Evolutionary conservation across 2,113 vertebrate genomes (phyloP).

Genomic region (Rallus limicola): DNA sequence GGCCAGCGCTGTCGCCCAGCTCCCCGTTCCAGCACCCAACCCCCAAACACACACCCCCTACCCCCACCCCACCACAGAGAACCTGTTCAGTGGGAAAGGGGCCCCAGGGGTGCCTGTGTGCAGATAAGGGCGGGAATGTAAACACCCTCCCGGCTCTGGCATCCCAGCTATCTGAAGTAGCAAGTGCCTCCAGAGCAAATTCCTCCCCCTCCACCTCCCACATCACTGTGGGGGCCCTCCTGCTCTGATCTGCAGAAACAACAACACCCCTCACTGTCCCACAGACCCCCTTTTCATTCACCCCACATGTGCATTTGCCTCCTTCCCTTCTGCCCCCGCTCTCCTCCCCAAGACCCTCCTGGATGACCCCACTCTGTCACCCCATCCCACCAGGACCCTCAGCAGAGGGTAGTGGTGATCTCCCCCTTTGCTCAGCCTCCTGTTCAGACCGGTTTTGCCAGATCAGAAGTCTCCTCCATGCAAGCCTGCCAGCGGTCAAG

Average conservation of each 20-base stretch:
- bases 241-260: background rate
- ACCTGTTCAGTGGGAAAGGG: slow-evolving; percentile 37
- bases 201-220: background rate
- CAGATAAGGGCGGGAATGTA: slow-evolving; percentile 56
- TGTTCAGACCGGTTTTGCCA: background rate
- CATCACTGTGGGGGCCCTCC: background rate
- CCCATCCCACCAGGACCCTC: background rate
- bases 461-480: background rate
- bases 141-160: slow-evolving; percentile 49
- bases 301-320: background rate
- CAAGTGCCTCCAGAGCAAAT: slow-evolving; percentile 50
- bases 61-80: background rate
- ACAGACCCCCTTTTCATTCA: background rate
- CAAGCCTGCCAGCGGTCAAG: background rate
- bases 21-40: background rate
- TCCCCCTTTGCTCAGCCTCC: background rate
- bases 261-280: fast-evolving
- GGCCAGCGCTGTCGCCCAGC: background rate
- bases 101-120: background rate
- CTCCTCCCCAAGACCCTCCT: fast-evolving
- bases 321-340: background rate
- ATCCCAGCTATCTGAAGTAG: slow-evolving; percentile 54
- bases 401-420: background rate
- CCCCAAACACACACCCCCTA: too few species aligned
- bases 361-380: fast-evolving